These are phyloP conservation scores for Acanthoscelides obtectus DNA, from an alignment of 2,888 invertebrate species.

Conservation along the genomic window DNA sequence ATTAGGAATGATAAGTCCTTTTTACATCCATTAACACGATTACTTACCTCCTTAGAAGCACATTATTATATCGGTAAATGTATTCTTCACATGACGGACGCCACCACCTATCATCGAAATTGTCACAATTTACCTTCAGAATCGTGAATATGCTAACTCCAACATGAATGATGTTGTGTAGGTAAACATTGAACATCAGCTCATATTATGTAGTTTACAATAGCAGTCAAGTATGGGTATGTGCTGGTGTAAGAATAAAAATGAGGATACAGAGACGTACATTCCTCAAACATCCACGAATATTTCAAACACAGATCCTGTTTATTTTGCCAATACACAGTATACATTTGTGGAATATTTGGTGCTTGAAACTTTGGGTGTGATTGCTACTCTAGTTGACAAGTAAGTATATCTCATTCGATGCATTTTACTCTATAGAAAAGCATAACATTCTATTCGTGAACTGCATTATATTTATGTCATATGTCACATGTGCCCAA, in stretches of 20 bases:
- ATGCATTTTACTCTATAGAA: too few species aligned
- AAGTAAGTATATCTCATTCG: constrained; percentile 62
- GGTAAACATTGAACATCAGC: neutral
- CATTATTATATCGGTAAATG: neutral
- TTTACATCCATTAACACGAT: neutral
- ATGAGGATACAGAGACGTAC: constrained; percentile 51
- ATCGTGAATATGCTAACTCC: neutral
- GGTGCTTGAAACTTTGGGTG: constrained; percentile 73
- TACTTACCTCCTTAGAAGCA: neutral
- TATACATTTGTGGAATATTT: constrained; percentile 63
- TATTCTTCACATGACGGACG: neutral
- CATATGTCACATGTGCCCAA: too few species aligned
- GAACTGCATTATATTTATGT: too few species aligned
- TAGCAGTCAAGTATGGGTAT: constrained; percentile 59
- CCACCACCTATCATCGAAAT: neutral
- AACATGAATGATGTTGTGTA: neutral
- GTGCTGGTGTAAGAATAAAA: constrained; percentile 69
- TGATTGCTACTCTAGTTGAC: constrained; percentile 79
- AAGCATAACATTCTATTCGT: too few species aligned
- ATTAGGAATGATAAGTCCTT: neutral
- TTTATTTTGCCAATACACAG: constrained; percentile 33
- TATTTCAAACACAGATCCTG: constrained; percentile 18
- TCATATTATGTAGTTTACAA: neutral
- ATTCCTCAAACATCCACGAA: constrained; percentile 36
- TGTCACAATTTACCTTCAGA: neutral